Evolutionary conservation across 2,888 invertebrate species (phyloP).

Genomic region (Dryocosmus kuriphilus): DNA sequence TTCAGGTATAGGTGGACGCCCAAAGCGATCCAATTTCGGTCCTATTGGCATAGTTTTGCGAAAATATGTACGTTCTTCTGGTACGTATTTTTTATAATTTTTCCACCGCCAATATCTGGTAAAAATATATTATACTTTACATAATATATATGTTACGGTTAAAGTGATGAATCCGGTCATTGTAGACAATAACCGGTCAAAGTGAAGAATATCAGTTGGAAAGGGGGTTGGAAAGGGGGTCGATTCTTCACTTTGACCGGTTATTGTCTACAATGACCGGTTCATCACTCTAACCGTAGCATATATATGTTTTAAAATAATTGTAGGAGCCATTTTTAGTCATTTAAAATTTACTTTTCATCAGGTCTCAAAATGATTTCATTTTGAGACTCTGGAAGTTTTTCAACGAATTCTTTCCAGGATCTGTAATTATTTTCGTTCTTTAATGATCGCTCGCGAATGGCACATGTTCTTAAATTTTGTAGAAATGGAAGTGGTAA

Average conservation of each 20-base stretch:
- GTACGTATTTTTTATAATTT: conserved; percentile 51
- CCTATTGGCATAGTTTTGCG: conserved; percentile 52
- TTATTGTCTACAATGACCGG: no score
- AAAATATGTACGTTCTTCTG: conserved; percentile 48
- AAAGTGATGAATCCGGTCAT: no score
- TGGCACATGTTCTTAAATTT: conserved; percentile 42
- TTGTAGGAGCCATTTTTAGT: background rate
- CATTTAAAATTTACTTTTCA: conserved; percentile 44
- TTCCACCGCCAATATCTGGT: conserved; percentile 57
- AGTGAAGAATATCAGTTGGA: no score
- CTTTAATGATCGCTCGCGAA: conserved; percentile 45
- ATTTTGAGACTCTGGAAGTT: conserved; percentile 45
- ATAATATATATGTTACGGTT: no score
- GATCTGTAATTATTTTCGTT: conserved; percentile 45
- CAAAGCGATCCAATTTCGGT: conserved; percentile 47
- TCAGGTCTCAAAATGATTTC: conserved; percentile 41
- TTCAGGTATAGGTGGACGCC: conserved; percentile 49
- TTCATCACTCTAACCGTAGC: no score
- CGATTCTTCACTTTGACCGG: no score
- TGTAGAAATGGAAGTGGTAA: conserved; percentile 47
- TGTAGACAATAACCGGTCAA: no score
- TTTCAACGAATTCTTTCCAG: conserved; percentile 53
- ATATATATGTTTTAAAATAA: background rate
- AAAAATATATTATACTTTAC: conserved; percentile 1
- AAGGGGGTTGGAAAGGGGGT: no score